Percentiles rank a stretch among this genome's conserved stretches.
Conservation (phyloP, 2,797 vertebrate species). For the Varecia variegata region DNA sequence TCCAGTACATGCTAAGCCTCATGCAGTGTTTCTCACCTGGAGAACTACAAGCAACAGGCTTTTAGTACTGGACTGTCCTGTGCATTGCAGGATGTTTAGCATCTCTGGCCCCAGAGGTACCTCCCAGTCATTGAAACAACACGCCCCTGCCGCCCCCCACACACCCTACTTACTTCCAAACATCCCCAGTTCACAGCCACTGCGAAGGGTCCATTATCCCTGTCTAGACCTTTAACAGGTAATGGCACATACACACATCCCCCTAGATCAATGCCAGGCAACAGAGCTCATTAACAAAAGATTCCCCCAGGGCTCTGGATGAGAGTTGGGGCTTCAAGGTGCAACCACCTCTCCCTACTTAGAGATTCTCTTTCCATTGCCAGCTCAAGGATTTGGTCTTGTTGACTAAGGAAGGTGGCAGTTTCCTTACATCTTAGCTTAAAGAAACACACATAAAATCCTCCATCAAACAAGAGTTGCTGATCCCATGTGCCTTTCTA, state of each 20-base stretch:
- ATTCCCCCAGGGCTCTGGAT: neutral
- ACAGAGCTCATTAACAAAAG: neutral
- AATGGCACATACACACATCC: neutral
- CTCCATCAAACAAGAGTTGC: neutral
- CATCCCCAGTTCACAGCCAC: neutral
- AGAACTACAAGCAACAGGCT: neutral
- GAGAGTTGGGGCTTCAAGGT: neutral
- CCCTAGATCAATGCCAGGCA: neutral
- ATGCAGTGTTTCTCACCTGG: accelerated
- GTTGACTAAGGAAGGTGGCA: neutral
- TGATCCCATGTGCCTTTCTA: neutral
- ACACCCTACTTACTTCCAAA: neutral
- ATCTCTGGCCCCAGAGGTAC: neutral
- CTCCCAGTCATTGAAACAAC: neutral
- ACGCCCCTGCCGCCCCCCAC: too few species aligned
- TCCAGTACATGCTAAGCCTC: neutral
- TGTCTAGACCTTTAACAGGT: neutral
- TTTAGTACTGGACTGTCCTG: neutral
- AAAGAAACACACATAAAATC: conserved; percentile 20
- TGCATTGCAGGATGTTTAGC: neutral
- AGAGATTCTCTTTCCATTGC: neutral
- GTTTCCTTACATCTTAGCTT: conserved; percentile 19
- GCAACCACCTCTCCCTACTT: neutral
- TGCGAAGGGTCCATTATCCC: neutral
- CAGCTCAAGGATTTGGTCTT: neutral